These are phyloP conservation scores for Marmota monax DNA, from an alignment of 2,113 vertebrate genomes.

Conservation along the genomic window DNA sequence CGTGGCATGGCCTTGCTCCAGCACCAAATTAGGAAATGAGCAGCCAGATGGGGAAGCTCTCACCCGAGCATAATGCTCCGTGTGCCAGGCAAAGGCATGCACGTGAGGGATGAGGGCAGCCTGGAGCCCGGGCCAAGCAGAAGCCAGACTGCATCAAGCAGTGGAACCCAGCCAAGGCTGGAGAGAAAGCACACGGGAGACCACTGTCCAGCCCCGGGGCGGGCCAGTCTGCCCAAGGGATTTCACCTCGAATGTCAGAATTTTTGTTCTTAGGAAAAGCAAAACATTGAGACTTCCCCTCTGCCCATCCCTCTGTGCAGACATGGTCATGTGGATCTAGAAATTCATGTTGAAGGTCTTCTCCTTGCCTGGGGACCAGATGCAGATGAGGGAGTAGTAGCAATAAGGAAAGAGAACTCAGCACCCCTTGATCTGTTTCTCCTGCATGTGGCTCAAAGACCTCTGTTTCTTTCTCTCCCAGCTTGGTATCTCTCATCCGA, in stretches of 20 bases:
- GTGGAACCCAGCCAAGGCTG: neutral
- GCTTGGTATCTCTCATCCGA: slow-evolving; percentile 97
- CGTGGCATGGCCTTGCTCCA: slow-evolving; percentile 38
- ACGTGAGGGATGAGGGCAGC: slow-evolving; percentile 20
- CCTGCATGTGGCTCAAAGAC: neutral
- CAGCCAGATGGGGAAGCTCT: slow-evolving; percentile 64
- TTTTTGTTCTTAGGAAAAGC: neutral
- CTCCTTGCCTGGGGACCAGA: neutral
- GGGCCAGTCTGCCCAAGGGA: neutral
- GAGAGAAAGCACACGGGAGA: neutral
- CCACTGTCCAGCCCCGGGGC: neutral
- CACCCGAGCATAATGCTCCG: neutral
- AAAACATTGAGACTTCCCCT: neutral
- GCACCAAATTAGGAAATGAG: slow-evolving; percentile 60
- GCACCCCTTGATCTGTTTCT: neutral
- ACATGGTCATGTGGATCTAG: neutral
- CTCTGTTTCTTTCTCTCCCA: slow-evolving; percentile 85
- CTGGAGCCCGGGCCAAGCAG: neutral
- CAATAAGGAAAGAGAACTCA: accelerated
- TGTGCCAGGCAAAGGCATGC: slow-evolving; percentile 37
- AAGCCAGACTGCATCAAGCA: neutral
- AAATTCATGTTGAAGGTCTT: neutral
- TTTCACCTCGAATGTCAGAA: neutral
- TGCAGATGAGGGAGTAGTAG: too few relatives aligned
- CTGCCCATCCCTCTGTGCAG: neutral